These are phyloP conservation scores for Nasonia longicornis DNA, from an alignment of 1,140 invertebrate species.

Conservation along the genomic window DNA sequence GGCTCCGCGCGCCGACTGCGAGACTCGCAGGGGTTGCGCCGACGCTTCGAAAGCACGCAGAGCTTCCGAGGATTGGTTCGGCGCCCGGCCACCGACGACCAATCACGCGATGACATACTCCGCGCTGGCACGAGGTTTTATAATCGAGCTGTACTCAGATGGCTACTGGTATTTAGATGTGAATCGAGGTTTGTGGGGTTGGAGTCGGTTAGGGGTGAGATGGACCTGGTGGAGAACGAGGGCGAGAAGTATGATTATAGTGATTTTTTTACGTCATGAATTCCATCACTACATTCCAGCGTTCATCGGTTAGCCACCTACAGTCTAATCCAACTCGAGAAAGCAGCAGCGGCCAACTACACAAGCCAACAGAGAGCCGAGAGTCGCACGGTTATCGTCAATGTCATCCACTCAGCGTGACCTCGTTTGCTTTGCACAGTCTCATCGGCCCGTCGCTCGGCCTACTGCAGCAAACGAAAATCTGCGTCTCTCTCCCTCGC, in stretches of 20 bases:
- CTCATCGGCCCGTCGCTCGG: not conserved
- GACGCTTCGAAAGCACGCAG: conserved; percentile 2
- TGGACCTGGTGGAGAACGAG: not conserved
- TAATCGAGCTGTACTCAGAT: not conserved
- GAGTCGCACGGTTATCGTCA: not conserved
- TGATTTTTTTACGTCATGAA: not conserved
- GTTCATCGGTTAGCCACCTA: not conserved
- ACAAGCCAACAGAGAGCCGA: not conserved
- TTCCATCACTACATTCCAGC: not conserved
- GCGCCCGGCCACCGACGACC: not conserved
- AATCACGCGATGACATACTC: not conserved
- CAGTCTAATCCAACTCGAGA: not conserved
- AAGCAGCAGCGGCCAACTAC: too few species aligned
- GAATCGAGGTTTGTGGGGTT: not conserved
- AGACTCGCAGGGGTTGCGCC: conserved; percentile 6
- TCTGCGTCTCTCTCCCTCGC: not conserved
- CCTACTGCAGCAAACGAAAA: conserved; percentile 5
- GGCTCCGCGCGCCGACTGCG: conserved; percentile 29
- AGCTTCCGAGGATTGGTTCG: not conserved
- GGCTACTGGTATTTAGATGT: not conserved
- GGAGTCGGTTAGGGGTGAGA: not conserved
- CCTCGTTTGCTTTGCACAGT: not conserved
- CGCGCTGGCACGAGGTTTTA: not conserved
- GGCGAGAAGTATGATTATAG: too few species aligned
- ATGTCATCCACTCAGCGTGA: conserved; percentile 3